Conservation (phyloP, 2,113 vertebrate genomes). For the Marmota monax region DNA sequence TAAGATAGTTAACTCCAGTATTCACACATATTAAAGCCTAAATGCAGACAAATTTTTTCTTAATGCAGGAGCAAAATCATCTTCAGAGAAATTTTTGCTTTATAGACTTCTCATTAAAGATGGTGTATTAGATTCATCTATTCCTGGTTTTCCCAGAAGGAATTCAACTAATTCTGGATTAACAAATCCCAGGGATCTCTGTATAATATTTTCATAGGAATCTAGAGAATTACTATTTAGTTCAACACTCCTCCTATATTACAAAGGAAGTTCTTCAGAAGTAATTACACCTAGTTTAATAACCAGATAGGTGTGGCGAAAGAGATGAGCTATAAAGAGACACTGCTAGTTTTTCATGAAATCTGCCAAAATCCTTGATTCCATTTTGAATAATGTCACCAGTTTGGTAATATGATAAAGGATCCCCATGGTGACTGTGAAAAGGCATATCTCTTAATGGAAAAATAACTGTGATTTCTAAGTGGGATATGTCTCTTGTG, state of each 20-base stretch:
- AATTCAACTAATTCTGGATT: constrained; percentile 97
- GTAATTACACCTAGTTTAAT: constrained; percentile 95
- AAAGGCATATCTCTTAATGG: constrained; percentile 96
- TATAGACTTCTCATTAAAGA: constrained; percentile 98
- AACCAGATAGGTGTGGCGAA: constrained; percentile 87
- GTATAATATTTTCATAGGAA: constrained; percentile 93
- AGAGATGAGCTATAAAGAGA: constrained; percentile 93
- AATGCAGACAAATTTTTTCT: constrained; percentile 91
- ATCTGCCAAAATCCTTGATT: constrained; percentile 92
- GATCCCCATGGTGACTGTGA: constrained; percentile 96
- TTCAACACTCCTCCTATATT: constrained; percentile 93
- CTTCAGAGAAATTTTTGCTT: constrained; percentile 94
- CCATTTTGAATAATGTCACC: constrained; percentile 96
- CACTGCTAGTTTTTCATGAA: constrained; percentile 95
- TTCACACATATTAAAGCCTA: constrained; percentile 99
- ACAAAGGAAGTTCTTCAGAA: constrained; percentile 94
- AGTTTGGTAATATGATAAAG: constrained; percentile 96
- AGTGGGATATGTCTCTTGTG: constrained; percentile 93
- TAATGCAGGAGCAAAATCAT: constrained; percentile 95
- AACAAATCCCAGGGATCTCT: constrained; percentile 93
- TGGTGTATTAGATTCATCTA: constrained; percentile 94
- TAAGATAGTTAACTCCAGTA: constrained; percentile 96
- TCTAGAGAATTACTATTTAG: constrained; percentile 89
- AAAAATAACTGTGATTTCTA: constrained; percentile 97
- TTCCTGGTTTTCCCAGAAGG: constrained; percentile 93